A percentile compares a stretch with the other conserved stretches of the same genome.
phyloP scores from a whole-genome alignment of 1,140 invertebrate species.

The Hermatobates lingyangjiaoensis region DNA sequence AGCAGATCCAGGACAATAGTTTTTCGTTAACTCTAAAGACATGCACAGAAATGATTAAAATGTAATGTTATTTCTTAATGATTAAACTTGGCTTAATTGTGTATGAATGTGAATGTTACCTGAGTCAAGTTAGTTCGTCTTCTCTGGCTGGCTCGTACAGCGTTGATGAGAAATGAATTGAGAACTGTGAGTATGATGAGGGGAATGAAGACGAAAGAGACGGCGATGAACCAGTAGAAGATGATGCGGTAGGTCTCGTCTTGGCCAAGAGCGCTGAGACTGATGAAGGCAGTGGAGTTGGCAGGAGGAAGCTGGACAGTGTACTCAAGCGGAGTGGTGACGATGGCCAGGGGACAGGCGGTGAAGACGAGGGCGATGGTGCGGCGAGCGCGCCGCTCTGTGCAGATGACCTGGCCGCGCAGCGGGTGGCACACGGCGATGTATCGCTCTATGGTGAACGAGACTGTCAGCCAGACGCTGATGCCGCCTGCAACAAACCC shows the following conservation, averaged over 20 bases:
- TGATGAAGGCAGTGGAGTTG: background rate
- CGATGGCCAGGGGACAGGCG: constrained; percentile 39
- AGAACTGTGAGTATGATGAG: constrained; percentile 45
- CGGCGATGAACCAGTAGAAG: constrained; percentile 45
- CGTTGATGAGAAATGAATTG: constrained; percentile 46
- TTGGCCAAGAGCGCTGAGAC: constrained; percentile 23
- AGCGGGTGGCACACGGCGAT: constrained; percentile 59
- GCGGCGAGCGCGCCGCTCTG: constrained; percentile 34
- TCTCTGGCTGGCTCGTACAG: constrained; percentile 37
- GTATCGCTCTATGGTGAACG: constrained; percentile 59
- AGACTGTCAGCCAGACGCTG: constrained; percentile 56
- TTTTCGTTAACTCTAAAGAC: too few species aligned
- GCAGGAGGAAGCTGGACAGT: background rate
- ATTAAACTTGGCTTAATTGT: too few species aligned
- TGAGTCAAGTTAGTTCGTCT: constrained; percentile 34
- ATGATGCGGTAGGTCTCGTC: constrained; percentile 34
- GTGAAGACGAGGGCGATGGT: constrained; percentile 40
- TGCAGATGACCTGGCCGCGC: constrained; percentile 41
- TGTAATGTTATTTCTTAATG: too few species aligned
- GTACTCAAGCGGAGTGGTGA: constrained; percentile 43
- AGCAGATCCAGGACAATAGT: too few species aligned
- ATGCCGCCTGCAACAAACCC: constrained; percentile 46
- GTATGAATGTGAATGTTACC: constrained; percentile 18
- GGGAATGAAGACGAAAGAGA: constrained; percentile 45
- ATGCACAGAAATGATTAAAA: too few species aligned